A percentile compares a stretch with the other conserved stretches of the same genome.
phyloP scores from a whole-genome alignment of 2,113 vertebrate genomes.

The Tragelaphus scriptus region DNA sequence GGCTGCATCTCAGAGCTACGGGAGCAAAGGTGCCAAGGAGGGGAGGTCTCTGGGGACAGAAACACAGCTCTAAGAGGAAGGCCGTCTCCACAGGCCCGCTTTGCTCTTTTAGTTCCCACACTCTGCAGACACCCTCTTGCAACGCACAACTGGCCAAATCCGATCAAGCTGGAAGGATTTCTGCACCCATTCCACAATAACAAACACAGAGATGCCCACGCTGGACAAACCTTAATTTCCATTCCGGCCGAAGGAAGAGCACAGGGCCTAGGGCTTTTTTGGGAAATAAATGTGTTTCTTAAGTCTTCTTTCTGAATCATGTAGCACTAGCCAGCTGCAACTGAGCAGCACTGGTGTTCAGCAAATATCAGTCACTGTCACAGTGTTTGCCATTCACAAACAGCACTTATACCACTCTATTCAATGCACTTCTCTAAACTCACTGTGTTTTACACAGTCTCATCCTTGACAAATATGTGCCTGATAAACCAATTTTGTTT shows the following conservation, averaged over 20 bases:
- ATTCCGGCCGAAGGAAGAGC: not conserved
- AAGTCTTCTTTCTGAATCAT: not conserved
- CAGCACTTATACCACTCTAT: too few relatives aligned
- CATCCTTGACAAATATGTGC: not conserved
- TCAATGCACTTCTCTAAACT: not conserved
- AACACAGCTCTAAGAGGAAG: not conserved
- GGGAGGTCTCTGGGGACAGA: not conserved
- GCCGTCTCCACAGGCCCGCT: not conserved
- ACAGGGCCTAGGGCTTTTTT: not conserved
- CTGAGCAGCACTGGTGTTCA: not conserved
- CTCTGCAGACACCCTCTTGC: not conserved
- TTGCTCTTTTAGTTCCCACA: not conserved
- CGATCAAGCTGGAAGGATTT: not conserved
- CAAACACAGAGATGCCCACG: not conserved
- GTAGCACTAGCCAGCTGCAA: not conserved
- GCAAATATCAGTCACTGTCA: not conserved
- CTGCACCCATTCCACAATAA: not conserved
- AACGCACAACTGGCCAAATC: not conserved
- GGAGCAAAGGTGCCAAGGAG: not conserved
- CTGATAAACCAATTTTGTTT: not conserved
- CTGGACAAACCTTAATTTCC: not conserved
- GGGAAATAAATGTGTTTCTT: not conserved
- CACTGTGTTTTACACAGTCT: not conserved
- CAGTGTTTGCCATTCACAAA: not conserved
- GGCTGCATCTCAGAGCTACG: not conserved